Conservation (phyloP, 2,888 invertebrate species). For the Diplazon laetatorius region DNA sequence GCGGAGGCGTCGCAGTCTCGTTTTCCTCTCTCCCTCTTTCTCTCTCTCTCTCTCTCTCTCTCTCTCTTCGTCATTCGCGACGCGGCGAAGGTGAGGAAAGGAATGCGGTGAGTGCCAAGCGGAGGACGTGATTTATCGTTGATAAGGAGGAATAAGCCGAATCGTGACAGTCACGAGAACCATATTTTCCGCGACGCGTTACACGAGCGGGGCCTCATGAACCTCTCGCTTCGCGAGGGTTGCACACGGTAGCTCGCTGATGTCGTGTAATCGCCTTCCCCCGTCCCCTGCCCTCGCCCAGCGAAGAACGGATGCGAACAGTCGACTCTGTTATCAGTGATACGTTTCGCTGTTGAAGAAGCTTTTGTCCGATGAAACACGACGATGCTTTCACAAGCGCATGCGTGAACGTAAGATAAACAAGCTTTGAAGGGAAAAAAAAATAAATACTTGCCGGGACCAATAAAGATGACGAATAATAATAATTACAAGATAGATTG, state of each 20-base stretch:
- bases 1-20: no score
- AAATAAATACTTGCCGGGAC: no score
- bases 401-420: no score
- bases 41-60: constrained; percentile 50
- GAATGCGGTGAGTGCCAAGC: neutral
- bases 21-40: constrained; percentile 36
- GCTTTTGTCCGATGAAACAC: neutral
- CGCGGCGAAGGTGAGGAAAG: neutral
- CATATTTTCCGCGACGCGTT: constrained; percentile 9
- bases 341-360: constrained; percentile 35
- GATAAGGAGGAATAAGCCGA: constrained; percentile 61
- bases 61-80: constrained; percentile 61
- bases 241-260: neutral
- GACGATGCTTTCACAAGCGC: no score
- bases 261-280: neutral
- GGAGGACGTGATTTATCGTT: constrained; percentile 44
- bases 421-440: no score
- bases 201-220: neutral
- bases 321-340: constrained; percentile 58
- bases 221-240: neutral
- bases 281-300: constrained; percentile 3
- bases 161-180: constrained; percentile 63
- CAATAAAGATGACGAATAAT: no score
- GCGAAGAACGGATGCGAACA: constrained; percentile 43
- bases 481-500: no score